Conservation (phyloP, 2,113 vertebrate species). For the Prochilodus magdalenae region DNA sequence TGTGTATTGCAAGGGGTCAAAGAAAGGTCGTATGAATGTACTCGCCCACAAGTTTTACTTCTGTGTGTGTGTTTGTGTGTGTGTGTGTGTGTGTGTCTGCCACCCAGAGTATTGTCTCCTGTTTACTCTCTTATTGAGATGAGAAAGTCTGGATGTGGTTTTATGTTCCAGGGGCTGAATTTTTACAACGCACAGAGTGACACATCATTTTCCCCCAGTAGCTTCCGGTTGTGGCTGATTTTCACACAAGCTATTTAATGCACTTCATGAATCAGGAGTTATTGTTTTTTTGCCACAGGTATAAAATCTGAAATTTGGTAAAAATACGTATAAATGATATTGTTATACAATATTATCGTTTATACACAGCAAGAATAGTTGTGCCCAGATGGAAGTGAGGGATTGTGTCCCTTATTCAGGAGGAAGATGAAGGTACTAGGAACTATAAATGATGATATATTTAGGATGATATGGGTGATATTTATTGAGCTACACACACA, state of each 20-base stretch:
- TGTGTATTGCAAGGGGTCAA: conserved; percentile 4
- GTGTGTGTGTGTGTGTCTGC: background rate
- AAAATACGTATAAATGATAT: too few relatives aligned
- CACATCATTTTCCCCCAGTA: conserved; percentile 26
- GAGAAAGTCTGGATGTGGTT: background rate
- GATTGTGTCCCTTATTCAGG: too few relatives aligned
- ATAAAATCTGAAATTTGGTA: too few relatives aligned
- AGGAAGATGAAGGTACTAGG: too few relatives aligned
- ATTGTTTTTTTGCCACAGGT: too few relatives aligned
- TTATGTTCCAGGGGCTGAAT: background rate
- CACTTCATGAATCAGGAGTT: too few relatives aligned
- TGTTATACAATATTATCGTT: too few relatives aligned
- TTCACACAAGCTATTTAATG: background rate
- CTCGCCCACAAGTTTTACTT: conserved; percentile 2
- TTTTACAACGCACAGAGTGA: background rate
- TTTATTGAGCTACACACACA: too few relatives aligned
- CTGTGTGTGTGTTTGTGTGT: conserved; percentile 7
- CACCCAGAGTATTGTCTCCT: background rate
- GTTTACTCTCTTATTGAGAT: conserved; percentile 2
- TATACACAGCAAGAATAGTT: too few relatives aligned
- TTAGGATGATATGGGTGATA: too few relatives aligned
- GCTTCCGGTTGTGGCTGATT: background rate
- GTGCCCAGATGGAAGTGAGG: too few relatives aligned
- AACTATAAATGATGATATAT: too few relatives aligned
- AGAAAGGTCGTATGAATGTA: conserved; percentile 23